Evolutionary conservation across 2,797 vertebrate species (phyloP).

Genomic region (Notamacropus eugenii): DNA sequence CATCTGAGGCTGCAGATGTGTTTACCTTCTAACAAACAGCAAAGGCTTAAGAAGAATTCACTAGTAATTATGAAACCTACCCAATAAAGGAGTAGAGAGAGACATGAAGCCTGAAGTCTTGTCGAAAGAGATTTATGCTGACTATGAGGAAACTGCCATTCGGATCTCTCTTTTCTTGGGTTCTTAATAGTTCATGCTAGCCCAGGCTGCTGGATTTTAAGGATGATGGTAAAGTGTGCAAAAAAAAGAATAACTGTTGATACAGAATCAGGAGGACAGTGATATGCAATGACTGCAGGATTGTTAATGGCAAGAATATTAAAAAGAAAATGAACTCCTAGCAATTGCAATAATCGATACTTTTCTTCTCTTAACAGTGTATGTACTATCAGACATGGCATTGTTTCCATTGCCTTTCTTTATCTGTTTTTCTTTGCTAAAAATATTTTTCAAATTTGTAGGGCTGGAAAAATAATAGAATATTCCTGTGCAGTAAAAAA

Average conservation of each 20-base stretch:
- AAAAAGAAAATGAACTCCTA: not conserved
- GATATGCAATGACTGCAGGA: not conserved
- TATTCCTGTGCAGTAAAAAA: not conserved
- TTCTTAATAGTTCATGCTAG: constrained; percentile 42
- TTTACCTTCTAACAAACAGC: not conserved
- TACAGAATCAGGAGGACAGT: not conserved
- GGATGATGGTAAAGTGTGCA: not conserved
- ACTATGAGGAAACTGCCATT: not conserved
- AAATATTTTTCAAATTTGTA: not conserved
- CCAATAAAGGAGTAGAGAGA: not conserved
- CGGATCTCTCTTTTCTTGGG: constrained; percentile 23
- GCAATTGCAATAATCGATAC: not conserved
- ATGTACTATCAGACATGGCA: not conserved
- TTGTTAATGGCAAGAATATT: not conserved
- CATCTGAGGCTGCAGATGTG: not conserved
- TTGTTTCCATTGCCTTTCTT: not conserved
- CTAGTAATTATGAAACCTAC: constrained; percentile 34
- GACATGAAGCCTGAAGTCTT: not conserved
- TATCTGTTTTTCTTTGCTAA: not conserved
- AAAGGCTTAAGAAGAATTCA: constrained; percentile 6
- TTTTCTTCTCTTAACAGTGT: not conserved
- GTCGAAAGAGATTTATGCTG: constrained; percentile 33
- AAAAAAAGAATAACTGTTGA: not conserved
- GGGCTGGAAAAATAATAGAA: not conserved
- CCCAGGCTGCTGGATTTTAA: not conserved